These are phyloP conservation scores for Zaprionus nigranus DNA, from an alignment of 1,140 invertebrate species.

Conservation along the genomic window DNA sequence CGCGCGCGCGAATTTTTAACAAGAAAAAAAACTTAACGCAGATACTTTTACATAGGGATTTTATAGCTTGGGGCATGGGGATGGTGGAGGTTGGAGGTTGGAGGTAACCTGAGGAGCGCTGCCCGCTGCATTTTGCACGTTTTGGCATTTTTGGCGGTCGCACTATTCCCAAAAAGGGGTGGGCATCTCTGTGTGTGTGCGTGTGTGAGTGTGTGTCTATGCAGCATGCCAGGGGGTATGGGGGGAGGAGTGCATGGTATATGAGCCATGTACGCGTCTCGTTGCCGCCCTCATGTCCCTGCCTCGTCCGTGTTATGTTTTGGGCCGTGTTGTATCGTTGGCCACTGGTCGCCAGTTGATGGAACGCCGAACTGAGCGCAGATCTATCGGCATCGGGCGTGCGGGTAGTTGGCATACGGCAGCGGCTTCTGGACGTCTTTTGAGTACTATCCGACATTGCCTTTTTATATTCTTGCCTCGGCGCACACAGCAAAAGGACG, in stretches of 20 bases:
- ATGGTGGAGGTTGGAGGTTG: background rate
- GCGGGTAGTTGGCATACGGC: conserved; percentile 80
- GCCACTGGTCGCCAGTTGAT: conserved; percentile 57
- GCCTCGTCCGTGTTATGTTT: conserved; percentile 46
- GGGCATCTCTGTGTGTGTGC: background rate
- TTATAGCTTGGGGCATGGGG: background rate
- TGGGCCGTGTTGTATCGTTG: conserved; percentile 23
- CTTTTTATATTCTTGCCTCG: conserved; percentile 84
- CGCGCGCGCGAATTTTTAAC: conserved; percentile 74
- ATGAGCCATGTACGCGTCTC: conserved; percentile 47
- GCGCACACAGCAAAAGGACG: conserved; percentile 72
- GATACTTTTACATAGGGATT: conserved; percentile 68
- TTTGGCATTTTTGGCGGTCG: conserved; percentile 66
- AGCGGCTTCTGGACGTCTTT: conserved; percentile 84
- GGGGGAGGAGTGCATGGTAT: background rate
- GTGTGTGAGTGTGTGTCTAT: conserved; percentile 13
- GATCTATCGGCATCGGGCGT: conserved; percentile 80
- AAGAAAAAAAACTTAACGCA: conserved; percentile 78
- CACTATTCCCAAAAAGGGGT: conserved; percentile 19
- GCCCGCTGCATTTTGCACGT: conserved; percentile 74
- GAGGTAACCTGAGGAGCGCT: conserved; percentile 19
- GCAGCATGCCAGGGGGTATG: background rate
- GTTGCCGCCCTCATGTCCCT: conserved; percentile 8
- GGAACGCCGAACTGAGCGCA: conserved; percentile 78
- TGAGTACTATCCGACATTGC: conserved; percentile 83